phyloP scores from a whole-genome alignment of 2,888 invertebrate species.

The Sphaeridia pumilis region DNA sequence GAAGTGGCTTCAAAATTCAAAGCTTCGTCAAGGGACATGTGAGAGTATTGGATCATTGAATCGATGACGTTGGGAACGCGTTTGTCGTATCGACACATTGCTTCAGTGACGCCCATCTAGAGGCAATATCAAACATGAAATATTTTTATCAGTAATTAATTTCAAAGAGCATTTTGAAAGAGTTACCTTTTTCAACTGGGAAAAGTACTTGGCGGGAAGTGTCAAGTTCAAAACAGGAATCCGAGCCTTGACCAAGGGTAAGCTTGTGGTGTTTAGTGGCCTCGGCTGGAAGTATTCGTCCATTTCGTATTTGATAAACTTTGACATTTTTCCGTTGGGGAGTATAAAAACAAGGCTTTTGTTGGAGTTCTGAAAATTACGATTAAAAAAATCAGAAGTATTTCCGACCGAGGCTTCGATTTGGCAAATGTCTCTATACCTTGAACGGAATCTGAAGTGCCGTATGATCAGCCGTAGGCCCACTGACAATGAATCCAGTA shows the following conservation, averaged over 20 bases:
- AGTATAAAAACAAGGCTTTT: slow-evolving; percentile 30
- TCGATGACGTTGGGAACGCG: slow-evolving; percentile 24
- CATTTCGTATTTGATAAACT: slow-evolving; percentile 19
- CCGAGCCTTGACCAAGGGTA: slow-evolving; percentile 20
- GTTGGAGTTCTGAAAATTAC: slow-evolving; percentile 19
- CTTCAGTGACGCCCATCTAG: slow-evolving; percentile 30
- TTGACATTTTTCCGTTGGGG: slow-evolving; percentile 18
- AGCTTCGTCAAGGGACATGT: slow-evolving; percentile 22
- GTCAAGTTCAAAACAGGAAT: slow-evolving; percentile 30
- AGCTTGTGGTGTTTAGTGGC: slow-evolving; percentile 19
- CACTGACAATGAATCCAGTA: slow-evolving; percentile 23
- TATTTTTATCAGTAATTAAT: no score
- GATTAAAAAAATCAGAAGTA: neutral
- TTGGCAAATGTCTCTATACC: slow-evolving; percentile 16
- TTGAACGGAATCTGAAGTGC: slow-evolving; percentile 26
- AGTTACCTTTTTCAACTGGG: no score
- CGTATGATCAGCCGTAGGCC: slow-evolving; percentile 22
- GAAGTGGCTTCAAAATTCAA: slow-evolving; percentile 23
- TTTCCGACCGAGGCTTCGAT: neutral
- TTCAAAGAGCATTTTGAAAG: no score
- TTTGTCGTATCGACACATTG: slow-evolving; percentile 29
- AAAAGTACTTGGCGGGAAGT: no score
- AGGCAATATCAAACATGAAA: neutral
- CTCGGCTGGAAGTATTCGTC: slow-evolving; percentile 23
- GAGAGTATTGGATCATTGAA: slow-evolving; percentile 23